Evolutionary conservation across 1,140 invertebrate species (phyloP).

Genomic region (Ooceraea biroi): DNA sequence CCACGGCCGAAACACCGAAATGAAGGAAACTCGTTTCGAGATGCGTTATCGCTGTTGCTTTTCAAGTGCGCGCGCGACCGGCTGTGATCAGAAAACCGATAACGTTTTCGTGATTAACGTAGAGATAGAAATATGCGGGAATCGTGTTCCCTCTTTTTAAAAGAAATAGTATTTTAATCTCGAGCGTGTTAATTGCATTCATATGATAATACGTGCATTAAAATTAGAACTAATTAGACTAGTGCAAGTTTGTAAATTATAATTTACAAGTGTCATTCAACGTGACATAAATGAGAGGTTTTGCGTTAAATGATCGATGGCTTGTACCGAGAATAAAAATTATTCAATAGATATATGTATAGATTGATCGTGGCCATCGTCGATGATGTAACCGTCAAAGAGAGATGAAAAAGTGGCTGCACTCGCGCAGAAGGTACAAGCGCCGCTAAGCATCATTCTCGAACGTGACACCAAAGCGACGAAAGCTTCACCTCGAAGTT

Average conservation of each 20-base stretch:
- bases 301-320: background rate
- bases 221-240: background rate
- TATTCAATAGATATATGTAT: background rate
- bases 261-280: background rate
- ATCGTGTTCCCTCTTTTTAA: background rate
- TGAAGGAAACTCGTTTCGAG: conserved; percentile 38
- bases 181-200: background rate
- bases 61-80: background rate
- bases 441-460: conserved; percentile 36
- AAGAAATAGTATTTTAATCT: background rate
- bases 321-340: background rate
- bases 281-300: too few species aligned
- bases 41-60: conserved; percentile 34
- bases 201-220: background rate
- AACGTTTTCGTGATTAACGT: conserved; percentile 11
- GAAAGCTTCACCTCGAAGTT: conserved; percentile 61
- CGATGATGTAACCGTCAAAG: background rate
- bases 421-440: conserved; percentile 20
- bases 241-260: background rate
- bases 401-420: conserved; percentile 28
- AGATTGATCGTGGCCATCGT: background rate
- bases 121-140: background rate
- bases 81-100: conserved; percentile 7
- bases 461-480: conserved; percentile 46
- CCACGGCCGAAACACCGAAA: conserved; percentile 46